Percentiles rank a stretch among this genome's conserved stretches.
phyloP scores from a whole-genome alignment of 2,797 vertebrate species.

The Xiphophorus birchmanni region DNA sequence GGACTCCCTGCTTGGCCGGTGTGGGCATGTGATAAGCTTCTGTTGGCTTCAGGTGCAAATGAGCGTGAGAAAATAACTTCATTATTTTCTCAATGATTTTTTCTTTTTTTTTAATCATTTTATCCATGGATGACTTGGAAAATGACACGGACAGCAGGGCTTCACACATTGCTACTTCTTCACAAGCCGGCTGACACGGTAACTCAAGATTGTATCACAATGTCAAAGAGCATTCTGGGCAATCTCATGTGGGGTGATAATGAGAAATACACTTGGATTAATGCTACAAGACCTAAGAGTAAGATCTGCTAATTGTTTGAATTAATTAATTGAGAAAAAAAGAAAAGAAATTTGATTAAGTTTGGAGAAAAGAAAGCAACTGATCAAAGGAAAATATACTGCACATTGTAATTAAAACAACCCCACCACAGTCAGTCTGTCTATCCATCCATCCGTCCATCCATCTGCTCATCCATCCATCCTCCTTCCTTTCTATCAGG shows the following conservation, averaged over 20 bases:
- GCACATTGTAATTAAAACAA: neutral
- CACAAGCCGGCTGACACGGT: slow-evolving; percentile 19
- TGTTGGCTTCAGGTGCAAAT: slow-evolving; percentile 31
- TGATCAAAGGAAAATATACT: neutral
- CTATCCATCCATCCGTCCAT: neutral
- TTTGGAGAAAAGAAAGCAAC: slow-evolving; percentile 37
- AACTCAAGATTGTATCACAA: slow-evolving; percentile 14
- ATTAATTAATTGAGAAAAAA: slow-evolving; percentile 29
- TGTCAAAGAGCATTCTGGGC: slow-evolving; percentile 21
- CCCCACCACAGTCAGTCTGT: neutral
- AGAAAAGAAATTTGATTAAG: slow-evolving; percentile 14
- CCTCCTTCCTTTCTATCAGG: slow-evolving; percentile 10
- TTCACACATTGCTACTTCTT: slow-evolving; percentile 18
- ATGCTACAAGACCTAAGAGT: neutral
- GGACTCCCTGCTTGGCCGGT: slow-evolving; percentile 38
- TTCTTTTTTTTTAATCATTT: slow-evolving; percentile 18
- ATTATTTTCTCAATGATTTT: slow-evolving; percentile 25
- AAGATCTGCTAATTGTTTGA: slow-evolving; percentile 9
- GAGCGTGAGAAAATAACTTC: slow-evolving; percentile 29
- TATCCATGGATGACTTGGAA: slow-evolving; percentile 50
- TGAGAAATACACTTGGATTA: slow-evolving; percentile 16
- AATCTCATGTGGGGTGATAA: slow-evolving; percentile 23
- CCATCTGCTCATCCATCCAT: neutral
- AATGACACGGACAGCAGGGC: slow-evolving; percentile 37
- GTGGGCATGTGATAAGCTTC: slow-evolving; percentile 18